Percentiles rank a stretch among this genome's conserved stretches.
Evolutionary conservation across 1,140 invertebrate genomes (phyloP).

Genomic region (Meteorus sp.): DNA sequence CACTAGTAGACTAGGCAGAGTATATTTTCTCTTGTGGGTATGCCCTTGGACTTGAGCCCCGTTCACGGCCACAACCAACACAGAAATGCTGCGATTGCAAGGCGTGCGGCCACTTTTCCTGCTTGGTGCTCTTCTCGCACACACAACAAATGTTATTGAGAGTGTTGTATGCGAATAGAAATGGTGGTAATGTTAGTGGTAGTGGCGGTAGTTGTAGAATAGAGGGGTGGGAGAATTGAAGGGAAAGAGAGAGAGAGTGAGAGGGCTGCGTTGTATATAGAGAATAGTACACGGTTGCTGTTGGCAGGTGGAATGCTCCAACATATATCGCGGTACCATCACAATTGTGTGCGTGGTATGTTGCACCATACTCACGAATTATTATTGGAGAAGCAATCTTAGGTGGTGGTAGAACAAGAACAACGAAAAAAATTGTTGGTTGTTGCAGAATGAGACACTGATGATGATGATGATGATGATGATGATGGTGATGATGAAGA

Average conservation of each 20-base stretch:
- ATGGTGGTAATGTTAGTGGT: too few relatives aligned
- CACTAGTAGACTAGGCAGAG: constrained; percentile 13
- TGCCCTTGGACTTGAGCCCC: constrained; percentile 58
- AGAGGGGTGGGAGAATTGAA: too few relatives aligned
- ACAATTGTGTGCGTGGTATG: too few relatives aligned
- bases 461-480: too few relatives aligned
- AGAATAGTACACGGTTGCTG: constrained; percentile 40
- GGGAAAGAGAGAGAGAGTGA: too few relatives aligned
- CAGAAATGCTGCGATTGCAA: constrained; percentile 56
- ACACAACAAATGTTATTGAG: neutral
- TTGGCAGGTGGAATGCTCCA: constrained; percentile 55
- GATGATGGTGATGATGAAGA: neutral
- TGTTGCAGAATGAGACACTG: neutral
- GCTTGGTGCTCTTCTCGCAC: constrained; percentile 17
- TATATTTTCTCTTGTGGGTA: constrained; percentile 35
- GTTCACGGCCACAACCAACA: constrained; percentile 57
- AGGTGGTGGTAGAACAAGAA: neutral
- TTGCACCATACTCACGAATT: constrained; percentile 43
- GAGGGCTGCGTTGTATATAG: too few relatives aligned
- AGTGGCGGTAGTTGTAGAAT: too few relatives aligned
- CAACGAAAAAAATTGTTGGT: neutral
- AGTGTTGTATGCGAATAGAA: neutral
- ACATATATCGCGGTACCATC: too few relatives aligned
- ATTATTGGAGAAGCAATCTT: constrained; percentile 40
- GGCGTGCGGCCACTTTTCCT: constrained; percentile 55